Evolutionary conservation across 2,113 vertebrate genomes (phyloP), one percentile per base, ranked within the genome.

Genomic region (Caracal caracal): DNA sequence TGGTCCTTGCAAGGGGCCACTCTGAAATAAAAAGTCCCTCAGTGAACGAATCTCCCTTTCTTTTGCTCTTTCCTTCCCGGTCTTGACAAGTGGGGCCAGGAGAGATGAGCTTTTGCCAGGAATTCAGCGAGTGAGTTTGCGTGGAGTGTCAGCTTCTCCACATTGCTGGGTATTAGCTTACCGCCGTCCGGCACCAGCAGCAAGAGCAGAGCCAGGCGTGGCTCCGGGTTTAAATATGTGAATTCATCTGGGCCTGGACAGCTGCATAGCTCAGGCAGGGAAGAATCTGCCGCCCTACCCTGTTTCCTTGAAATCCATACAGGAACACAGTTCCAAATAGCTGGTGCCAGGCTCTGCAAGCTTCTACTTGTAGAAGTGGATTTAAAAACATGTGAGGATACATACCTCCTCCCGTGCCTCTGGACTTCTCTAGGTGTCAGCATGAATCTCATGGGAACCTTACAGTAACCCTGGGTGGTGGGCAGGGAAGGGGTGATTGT

Each of bases 291-390:
- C 49, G 88, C 97, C 97, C 98, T 97, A 97, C 97, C 97, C 98
- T 73, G 56, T 98, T 97, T 98, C 97, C 97, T 98, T 98, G 98
- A 98, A 98, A 98, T 98, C 96, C 97, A 97, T 96, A 97, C 90
- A 86, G 98, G 98, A 97, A 93, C 93, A 61, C 92, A 68, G 98
- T 97, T 98, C 97, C 98, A 97, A 98, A 91, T 40, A 89, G 97
- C 88, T 93, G 71, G 65, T 92, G 94, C 80, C 96, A 96, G 92
- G 35, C 81, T 73, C 96, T 96, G 90, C 94, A 95, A 95, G 98
- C 94, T 98, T 94, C 98, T 98, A 97, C 98, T 98, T 98, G 98
- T 97, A 97, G 97, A 98, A 95, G 78, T 37, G 95, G 98, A 94
- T 95, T 96, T 97, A 30, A 97, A 98, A 98, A 93, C 98, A 96